phyloP scores from a whole-genome alignment of 2,797 vertebrate genomes.

The Tadarida brasiliensis region DNA sequence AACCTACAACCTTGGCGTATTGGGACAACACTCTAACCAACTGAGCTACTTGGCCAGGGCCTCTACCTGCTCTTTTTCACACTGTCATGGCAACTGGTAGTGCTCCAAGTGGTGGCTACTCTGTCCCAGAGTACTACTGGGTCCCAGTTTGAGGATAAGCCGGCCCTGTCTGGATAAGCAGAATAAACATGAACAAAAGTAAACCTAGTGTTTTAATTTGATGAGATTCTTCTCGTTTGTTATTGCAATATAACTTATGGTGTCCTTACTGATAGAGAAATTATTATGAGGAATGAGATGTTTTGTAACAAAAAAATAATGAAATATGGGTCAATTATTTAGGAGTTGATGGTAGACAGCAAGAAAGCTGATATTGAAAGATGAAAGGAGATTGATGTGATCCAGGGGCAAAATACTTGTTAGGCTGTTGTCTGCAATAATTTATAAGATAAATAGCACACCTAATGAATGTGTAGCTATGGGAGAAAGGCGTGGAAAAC shows the following conservation, averaged over 20 bases:
- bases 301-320: conserved; percentile 11
- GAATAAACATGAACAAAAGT: not conserved
- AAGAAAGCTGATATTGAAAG: not conserved
- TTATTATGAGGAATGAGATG: not conserved
- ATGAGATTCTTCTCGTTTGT: not conserved
- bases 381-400: not conserved
- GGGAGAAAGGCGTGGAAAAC: not conserved
- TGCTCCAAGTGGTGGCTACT: not conserved
- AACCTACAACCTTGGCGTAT: no score
- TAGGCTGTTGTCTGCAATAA: not conserved
- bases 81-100: not conserved
- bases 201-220: not conserved
- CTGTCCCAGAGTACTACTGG: not conserved
- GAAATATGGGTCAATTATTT: not conserved
- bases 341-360: not conserved
- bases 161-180: not conserved
- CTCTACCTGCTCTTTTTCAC: not conserved
- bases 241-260: not conserved
- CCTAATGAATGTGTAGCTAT: not conserved
- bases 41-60: no score
- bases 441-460: not conserved
- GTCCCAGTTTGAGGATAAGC: not conserved
- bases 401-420: not conserved
- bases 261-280: not conserved
- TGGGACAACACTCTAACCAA: no score